Conservation (phyloP, 2,113 vertebrate genomes). For the Crotalus viridis region DNA sequence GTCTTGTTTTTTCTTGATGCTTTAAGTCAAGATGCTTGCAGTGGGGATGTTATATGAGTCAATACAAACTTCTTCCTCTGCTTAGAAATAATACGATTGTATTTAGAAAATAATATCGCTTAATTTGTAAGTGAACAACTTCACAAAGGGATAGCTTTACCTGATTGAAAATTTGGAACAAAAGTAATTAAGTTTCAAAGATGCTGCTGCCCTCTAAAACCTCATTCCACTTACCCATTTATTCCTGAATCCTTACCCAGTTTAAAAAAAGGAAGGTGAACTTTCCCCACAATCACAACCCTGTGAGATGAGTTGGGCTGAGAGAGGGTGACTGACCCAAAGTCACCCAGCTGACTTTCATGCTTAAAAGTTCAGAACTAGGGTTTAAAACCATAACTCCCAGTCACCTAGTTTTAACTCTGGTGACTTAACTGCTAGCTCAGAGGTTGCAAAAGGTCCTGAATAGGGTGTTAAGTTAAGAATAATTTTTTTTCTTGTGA, state of each 20-base stretch:
- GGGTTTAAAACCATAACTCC: neutral
- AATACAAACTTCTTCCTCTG: neutral
- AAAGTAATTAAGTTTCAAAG: neutral
- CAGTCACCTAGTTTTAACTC: neutral
- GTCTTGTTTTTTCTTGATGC: neutral
- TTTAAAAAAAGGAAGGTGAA: neutral
- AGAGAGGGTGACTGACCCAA: neutral
- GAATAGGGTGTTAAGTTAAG: neutral
- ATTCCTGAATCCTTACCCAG: neutral
- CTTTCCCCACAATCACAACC: neutral
- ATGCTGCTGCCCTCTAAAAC: neutral
- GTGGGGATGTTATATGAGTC: neutral
- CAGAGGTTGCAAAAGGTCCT: neutral
- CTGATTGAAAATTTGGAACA: neutral
- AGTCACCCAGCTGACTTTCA: neutral
- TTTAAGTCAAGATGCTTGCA: neutral
- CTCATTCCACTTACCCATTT: neutral
- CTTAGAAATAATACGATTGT: neutral
- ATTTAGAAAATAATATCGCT: neutral
- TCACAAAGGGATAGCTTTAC: neutral
- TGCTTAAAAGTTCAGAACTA: neutral
- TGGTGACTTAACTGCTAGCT: neutral
- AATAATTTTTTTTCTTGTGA: neutral
- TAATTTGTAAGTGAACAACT: constrained; percentile 3
- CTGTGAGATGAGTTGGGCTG: neutral